Evolutionary conservation across 2,113 vertebrate genomes (phyloP).

Genomic region (Istiophorus platypterus): DNA sequence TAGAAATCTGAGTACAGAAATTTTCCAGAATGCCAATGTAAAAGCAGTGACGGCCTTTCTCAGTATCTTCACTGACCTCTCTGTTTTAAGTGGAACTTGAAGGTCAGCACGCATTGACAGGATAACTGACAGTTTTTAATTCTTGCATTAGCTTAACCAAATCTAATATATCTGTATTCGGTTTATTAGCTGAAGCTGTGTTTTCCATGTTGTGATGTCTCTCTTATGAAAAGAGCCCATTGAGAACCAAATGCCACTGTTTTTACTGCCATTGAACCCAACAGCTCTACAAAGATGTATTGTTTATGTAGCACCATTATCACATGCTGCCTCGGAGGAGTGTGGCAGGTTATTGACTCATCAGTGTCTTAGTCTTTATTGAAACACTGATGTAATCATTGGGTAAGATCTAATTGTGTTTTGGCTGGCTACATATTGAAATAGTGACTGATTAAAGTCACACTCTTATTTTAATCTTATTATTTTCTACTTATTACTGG

Average conservation of each 20-base stretch:
- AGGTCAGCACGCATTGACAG: background rate
- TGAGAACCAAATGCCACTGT: background rate
- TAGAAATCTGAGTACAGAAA: too few species aligned
- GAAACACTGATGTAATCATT: constrained; percentile 10
- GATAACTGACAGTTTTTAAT: background rate
- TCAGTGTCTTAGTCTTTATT: background rate
- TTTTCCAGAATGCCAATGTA: too few species aligned
- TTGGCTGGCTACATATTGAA: background rate
- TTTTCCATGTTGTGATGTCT: background rate
- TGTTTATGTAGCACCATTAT: background rate
- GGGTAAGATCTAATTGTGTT: background rate
- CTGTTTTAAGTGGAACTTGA: background rate
- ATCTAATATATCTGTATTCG: background rate
- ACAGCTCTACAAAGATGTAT: background rate
- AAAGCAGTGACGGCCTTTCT: background rate
- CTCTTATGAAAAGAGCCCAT: background rate
- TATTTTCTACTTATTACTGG: background rate
- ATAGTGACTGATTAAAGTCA: background rate
- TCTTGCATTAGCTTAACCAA: background rate
- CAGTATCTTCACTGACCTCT: background rate
- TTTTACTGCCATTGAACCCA: background rate
- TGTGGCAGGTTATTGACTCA: background rate
- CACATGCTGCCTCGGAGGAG: background rate
- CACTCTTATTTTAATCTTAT: background rate
- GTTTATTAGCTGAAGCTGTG: background rate